Evolutionary conservation across 2,797 vertebrate species (phyloP), one percentile per base, ranked within the genome.

Genomic region (Aselliscus stoliczkanus): DNA sequence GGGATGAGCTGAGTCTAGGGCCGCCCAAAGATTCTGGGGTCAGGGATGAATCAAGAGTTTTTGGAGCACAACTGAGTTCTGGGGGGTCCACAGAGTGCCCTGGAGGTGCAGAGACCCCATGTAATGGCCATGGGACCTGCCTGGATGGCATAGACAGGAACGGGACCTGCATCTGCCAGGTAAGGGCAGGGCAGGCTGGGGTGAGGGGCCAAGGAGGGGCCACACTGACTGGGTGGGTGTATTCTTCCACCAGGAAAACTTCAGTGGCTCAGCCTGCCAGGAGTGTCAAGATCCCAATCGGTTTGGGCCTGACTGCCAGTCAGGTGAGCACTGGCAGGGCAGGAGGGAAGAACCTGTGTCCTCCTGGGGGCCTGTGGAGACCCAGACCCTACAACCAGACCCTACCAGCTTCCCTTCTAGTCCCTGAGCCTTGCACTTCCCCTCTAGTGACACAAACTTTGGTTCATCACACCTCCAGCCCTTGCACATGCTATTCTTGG

Each of bases 161-260:
- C 0, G 99, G 99, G 90, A 99, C 99, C 94, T 99, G 99, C 42
- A 52, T 98, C 94, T 99, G 99, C 98, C 98, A 99, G 96, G 99
- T 99, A 75, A 98, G 98, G 60, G 14, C 14, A 1, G 0, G 9
- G 42, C 4, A 5, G 34, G 39, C 2, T 18, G 7, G n/a, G 65
- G 18, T 27, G 2, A 62, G 47, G 47, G 18, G 4, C 15, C 0
- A 50, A 0, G 5, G 23, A 70, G 47, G n/a, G 69, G 25, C 62
- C 15, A 13, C 0, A 0, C 90, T 96, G 92, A 96, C 73, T 7
- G 0, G 15, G 18, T 7, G 0, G 15, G 18, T 20, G 37, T 9
- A 1, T 44, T 80, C 62, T 65, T 69, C 54, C 7, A 2, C 72
- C 42, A 99, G 98, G 98, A 98, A 34, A 97, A 96, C 18, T 99